These are phyloP conservation scores for Anguilla anguilla DNA, from an alignment of 2,797 vertebrate species.

Conservation along the genomic window DNA sequence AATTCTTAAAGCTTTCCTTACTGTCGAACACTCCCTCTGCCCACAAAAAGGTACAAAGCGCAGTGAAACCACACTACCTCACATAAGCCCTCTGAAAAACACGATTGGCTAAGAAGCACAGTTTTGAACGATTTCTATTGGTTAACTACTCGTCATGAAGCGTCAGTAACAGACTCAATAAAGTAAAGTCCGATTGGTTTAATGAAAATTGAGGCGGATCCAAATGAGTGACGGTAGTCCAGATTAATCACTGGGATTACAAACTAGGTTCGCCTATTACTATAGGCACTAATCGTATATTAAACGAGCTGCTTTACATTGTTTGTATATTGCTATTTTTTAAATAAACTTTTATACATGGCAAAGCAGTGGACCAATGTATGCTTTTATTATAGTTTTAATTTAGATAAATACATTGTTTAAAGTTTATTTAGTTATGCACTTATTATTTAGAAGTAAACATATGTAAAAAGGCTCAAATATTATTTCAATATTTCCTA, in stretches of 20 bases:
- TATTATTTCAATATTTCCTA: not conserved
- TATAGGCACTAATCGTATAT: not conserved
- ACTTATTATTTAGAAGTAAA: not conserved
- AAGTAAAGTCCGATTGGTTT: constrained; percentile 20
- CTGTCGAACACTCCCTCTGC: not conserved
- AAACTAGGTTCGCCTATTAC: not conserved
- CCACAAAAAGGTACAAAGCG: not conserved
- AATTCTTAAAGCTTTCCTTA: not conserved
- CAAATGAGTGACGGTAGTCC: not conserved
- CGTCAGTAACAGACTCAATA: constrained; percentile 22
- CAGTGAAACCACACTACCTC: not conserved
- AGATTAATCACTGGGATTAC: not conserved
- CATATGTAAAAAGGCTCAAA: not conserved
- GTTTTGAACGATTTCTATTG: constrained; percentile 4
- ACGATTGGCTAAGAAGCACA: constrained; percentile 14
- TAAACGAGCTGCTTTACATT: not conserved
- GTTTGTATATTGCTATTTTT: not conserved
- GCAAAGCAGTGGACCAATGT: not conserved
- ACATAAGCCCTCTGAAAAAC: too few species aligned
- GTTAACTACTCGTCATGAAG: not conserved
- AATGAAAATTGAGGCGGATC: not conserved
- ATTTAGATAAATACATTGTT: not conserved
- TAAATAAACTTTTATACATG: not conserved
- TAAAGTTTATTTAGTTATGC: not conserved
- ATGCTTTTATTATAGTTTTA: not conserved